A percentile compares a stretch with the other conserved stretches of the same genome.
phyloP scores from a whole-genome alignment of 2,888 invertebrate genomes.

The Abrostola triplasia region DNA sequence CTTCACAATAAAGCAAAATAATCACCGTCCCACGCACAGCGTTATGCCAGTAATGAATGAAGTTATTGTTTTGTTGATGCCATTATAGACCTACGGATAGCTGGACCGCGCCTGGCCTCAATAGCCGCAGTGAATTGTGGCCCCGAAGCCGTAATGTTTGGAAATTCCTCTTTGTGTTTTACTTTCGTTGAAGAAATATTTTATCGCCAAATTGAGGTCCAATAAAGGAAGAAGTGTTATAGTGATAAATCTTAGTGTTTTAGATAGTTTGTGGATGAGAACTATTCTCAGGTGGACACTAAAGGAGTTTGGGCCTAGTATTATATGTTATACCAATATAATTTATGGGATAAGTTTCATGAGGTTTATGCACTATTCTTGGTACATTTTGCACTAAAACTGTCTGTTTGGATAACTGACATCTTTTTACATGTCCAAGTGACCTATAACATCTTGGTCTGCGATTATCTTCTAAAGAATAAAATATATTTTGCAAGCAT shows the following conservation, averaged over 20 bases:
- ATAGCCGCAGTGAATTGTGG: slow-evolving; percentile 54
- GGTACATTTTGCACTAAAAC: no score
- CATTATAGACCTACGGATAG: slow-evolving; percentile 52
- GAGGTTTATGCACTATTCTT: neutral
- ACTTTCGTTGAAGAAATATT: slow-evolving; percentile 44
- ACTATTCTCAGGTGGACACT: slow-evolving; percentile 49
- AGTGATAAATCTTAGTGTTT: slow-evolving; percentile 46
- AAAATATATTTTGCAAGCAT: no score
- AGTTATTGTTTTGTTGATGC: slow-evolving; percentile 60
- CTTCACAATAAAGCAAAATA: slow-evolving; percentile 56
- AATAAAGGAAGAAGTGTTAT: slow-evolving; percentile 43
- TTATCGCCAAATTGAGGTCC: slow-evolving; percentile 42
- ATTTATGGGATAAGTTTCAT: slow-evolving; percentile 33
- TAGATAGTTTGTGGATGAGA: slow-evolving; percentile 26
- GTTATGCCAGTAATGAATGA: slow-evolving; percentile 60
- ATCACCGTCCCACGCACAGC: slow-evolving; percentile 51
- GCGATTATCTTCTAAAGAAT: no score
- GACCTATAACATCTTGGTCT: no score
- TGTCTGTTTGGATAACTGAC: no score
- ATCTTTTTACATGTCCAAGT: no score
- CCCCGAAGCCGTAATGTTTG: slow-evolving; percentile 45
- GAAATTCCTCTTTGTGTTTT: slow-evolving; percentile 42
- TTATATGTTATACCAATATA: slow-evolving; percentile 30
- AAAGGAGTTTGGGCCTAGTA: slow-evolving; percentile 34
- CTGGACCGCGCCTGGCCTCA: slow-evolving; percentile 50